These are phyloP conservation scores for Pachyrhynchus sulphureomaculatus DNA, from an alignment of 1,140 invertebrate species.

Conservation along the genomic window DNA sequence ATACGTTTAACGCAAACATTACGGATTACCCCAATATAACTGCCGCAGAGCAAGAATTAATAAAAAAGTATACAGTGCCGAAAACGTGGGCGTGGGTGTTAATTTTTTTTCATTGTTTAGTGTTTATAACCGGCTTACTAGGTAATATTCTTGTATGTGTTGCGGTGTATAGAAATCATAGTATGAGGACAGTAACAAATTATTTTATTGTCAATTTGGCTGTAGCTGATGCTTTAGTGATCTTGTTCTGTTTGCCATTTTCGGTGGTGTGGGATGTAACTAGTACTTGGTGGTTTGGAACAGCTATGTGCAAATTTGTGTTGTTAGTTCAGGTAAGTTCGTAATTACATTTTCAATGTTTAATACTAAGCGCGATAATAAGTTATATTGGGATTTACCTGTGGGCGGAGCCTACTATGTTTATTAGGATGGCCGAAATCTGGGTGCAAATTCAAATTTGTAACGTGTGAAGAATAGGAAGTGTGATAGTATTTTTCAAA, in stretches of 20 bases:
- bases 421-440: too few relatives aligned
- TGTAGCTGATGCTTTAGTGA: conserved; percentile 86
- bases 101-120: conserved; percentile 44
- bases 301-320: conserved; percentile 77
- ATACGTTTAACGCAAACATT: too few relatives aligned
- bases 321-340: conserved; percentile 84
- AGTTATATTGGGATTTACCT: too few relatives aligned
- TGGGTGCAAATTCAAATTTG: too few relatives aligned
- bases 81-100: conserved; percentile 47
- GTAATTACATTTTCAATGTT: too few relatives aligned
- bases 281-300: conserved; percentile 87
- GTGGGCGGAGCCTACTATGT: too few relatives aligned
- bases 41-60: background rate
- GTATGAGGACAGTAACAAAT: conserved; percentile 90
- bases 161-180: conserved; percentile 82
- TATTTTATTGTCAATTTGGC: conserved; percentile 92
- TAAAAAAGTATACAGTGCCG: conserved; percentile 39
- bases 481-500: too few relatives aligned
- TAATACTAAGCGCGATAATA: too few relatives aligned
- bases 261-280: conserved; percentile 89
- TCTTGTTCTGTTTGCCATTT: conserved; percentile 82
- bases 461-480: too few relatives aligned
- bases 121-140: conserved; percentile 45
- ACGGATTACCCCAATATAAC: too few relatives aligned
- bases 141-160: conserved; percentile 87